phyloP scores from a whole-genome alignment of 2,797 vertebrate species.

The Melanotaenia boesemani region DNA sequence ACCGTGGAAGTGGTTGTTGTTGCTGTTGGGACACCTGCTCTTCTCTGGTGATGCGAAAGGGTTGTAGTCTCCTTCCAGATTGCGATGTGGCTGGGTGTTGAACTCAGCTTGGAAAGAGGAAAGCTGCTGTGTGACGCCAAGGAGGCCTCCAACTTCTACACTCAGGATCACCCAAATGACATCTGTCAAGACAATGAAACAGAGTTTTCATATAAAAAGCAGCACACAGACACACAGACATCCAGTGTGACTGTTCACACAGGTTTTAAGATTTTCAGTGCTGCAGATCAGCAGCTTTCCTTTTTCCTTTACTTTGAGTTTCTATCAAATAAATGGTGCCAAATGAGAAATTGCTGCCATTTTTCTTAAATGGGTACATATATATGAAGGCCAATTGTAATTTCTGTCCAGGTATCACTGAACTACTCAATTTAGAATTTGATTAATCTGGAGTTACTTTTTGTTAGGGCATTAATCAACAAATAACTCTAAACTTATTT shows the following conservation, averaged over 20 bases:
- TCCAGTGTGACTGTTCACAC: too few relatives aligned
- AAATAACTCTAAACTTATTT: too few relatives aligned
- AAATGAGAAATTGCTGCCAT: too few relatives aligned
- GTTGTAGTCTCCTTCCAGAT: slow-evolving; percentile 97
- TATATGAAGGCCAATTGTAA: too few relatives aligned
- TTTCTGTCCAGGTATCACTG: too few relatives aligned
- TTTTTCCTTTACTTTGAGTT: too few relatives aligned
- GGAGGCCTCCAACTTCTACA: slow-evolving; percentile 97
- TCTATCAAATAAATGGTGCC: too few relatives aligned
- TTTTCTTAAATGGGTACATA: too few relatives aligned
- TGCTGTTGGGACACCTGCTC: slow-evolving; percentile 93
- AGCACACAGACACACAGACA: too few relatives aligned
- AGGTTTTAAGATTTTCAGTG: too few relatives aligned
- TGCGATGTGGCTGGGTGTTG: slow-evolving; percentile 98
- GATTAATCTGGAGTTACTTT: background rate
- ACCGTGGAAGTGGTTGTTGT: slow-evolving; percentile 87
- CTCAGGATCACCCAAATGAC: slow-evolving; percentile 99
- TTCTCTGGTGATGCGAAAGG: slow-evolving; percentile 99
- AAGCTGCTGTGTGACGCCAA: slow-evolving; percentile 99
- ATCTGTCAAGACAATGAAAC: slow-evolving; percentile 79
- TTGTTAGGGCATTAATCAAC: slow-evolving; percentile 17
- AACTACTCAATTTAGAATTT: background rate
- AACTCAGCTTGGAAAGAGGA: slow-evolving; percentile 99
- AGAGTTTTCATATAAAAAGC: background rate
- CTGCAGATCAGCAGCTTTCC: too few relatives aligned